phyloP scores from a whole-genome alignment of 1,140 invertebrate species.

The Macrobrachium nipponense region DNA sequence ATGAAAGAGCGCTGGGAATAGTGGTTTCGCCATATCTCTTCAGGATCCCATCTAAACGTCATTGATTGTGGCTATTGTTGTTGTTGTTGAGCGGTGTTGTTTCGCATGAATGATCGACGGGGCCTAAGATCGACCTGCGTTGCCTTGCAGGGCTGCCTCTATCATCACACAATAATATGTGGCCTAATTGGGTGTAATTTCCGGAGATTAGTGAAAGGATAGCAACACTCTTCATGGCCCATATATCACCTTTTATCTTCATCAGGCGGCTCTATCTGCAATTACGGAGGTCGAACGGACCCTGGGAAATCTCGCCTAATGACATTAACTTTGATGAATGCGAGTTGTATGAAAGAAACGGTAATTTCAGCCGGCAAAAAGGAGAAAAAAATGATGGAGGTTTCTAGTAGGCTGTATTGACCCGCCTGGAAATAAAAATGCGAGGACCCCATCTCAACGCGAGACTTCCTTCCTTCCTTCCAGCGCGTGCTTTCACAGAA shows the following conservation, averaged over 20 bases:
- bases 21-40: neutral
- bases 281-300: neutral
- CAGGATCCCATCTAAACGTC: neutral
- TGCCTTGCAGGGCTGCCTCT: neutral
- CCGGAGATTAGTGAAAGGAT: constrained; percentile 14
- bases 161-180: constrained; percentile 18
- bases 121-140: no score
- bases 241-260: constrained; percentile 19
- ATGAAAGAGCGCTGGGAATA: neutral
- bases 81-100: neutral
- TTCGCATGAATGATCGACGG: neutral
- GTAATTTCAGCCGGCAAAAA: no score
- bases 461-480: no score
- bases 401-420: no score
- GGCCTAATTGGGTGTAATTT: constrained; percentile 17
- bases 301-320: no score
- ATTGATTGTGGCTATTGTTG: neutral
- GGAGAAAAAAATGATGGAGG: no score
- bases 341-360: no score
- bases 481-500: no score
- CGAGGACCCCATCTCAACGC: no score
- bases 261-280: neutral
- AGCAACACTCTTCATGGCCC: constrained; percentile 9
- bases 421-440: no score
- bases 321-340: no score